phyloP scores from a whole-genome alignment of 1,140 invertebrate genomes.

The Cotesia chilonis region DNA sequence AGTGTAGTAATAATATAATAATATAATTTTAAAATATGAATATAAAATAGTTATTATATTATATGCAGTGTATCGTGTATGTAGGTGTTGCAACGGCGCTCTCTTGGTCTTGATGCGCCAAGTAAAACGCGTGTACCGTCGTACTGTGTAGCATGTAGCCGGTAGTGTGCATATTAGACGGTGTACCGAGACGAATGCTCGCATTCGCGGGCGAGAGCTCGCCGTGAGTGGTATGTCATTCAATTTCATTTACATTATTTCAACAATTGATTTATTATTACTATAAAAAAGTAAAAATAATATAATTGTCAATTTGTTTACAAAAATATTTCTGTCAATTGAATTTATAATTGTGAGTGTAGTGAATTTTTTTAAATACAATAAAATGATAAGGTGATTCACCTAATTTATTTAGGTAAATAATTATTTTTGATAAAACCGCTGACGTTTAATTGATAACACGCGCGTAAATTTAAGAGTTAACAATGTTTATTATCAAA shows the following conservation, averaged over 20 bases:
- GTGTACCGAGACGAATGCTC: conserved; percentile 45
- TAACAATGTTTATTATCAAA: conserved; percentile 10
- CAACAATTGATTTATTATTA: background rate
- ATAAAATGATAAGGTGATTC: too few relatives aligned
- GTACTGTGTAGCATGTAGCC: conserved; percentile 18
- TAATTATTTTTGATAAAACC: too few relatives aligned
- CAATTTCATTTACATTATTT: conserved; percentile 5
- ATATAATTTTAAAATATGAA: conserved; percentile 15
- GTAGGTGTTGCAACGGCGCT: conserved; percentile 25
- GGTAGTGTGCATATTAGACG: conserved; percentile 56
- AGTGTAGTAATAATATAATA: conserved; percentile 29
- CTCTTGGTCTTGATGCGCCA: conserved; percentile 32
- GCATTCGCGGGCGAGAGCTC: conserved; percentile 57
- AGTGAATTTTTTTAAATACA: too few relatives aligned
- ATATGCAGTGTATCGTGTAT: conserved; percentile 20
- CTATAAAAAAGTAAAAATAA: too few relatives aligned
- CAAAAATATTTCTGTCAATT: background rate
- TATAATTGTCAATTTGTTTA: background rate
- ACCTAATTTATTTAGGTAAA: too few relatives aligned
- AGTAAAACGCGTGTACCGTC: conserved; percentile 33
- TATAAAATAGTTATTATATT: conserved; percentile 42
- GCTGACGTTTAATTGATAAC: background rate
- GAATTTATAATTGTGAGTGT: too few relatives aligned
- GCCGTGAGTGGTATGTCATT: conserved; percentile 40
- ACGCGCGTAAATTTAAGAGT: background rate